Percentiles rank a stretch among this genome's conserved stretches.
Evolutionary conservation across 1,140 invertebrate genomes (phyloP).

Genomic region (Hyles vespertilio): DNA sequence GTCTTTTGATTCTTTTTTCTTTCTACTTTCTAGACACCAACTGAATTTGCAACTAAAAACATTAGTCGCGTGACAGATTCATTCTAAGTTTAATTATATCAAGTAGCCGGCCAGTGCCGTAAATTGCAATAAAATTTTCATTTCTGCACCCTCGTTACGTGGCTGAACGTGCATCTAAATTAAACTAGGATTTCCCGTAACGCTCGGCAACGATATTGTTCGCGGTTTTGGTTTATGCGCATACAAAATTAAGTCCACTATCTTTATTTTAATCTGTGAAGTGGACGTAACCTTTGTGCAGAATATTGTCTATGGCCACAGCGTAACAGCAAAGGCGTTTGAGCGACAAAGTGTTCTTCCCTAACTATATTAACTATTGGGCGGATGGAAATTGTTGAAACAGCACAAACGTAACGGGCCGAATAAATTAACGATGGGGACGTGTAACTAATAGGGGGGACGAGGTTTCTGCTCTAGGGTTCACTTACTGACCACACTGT

Average conservation of each 20-base stretch:
- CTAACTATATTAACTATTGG: slow-evolving; percentile 5
- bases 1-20: no score
- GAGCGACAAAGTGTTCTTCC: neutral
- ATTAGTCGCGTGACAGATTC: no score
- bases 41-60: no score
- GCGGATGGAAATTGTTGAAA: slow-evolving; percentile 10
- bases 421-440: slow-evolving; percentile 23
- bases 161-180: slow-evolving; percentile 22
- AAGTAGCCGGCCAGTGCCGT: neutral
- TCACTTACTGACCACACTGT: slow-evolving; percentile 12
- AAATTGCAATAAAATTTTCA: slow-evolving; percentile 20
- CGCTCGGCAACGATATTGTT: slow-evolving; percentile 2
- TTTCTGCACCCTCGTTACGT: slow-evolving; percentile 14
- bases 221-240: slow-evolving; percentile 9
- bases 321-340: no score
- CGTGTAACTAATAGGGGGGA: slow-evolving; percentile 14
- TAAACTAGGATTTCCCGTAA: slow-evolving; percentile 16
- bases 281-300: no score
- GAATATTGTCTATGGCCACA: no score
- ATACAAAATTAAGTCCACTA: slow-evolving; percentile 5
- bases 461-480: slow-evolving; percentile 10
- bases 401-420: slow-evolving; percentile 18
- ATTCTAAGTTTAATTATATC: neutral
- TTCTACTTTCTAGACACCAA: no score
- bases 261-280: slow-evolving; percentile 1